These are phyloP conservation scores for Holotrichia oblita DNA, from an alignment of 1,140 invertebrate genomes.

Conservation along the genomic window DNA sequence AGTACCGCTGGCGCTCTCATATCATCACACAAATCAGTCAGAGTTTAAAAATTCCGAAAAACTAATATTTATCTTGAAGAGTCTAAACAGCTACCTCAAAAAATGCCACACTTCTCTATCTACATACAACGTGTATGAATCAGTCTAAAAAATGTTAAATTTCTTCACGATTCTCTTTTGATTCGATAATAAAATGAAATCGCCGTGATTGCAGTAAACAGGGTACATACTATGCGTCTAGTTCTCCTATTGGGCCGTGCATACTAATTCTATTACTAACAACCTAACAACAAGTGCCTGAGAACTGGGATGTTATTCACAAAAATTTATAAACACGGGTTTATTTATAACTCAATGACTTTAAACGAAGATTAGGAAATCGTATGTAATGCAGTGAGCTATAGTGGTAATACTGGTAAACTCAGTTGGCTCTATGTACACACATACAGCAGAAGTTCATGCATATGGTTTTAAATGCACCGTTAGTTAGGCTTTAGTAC, in stretches of 20 bases:
- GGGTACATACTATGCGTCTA: background rate
- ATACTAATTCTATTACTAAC: background rate
- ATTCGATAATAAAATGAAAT: background rate
- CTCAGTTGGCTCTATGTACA: background rate
- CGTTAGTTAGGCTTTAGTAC: background rate
- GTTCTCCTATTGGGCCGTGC: background rate
- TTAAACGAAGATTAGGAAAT: slow-evolving; percentile 6
- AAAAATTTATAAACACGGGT: background rate
- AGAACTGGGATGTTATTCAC: slow-evolving; percentile 12
- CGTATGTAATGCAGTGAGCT: background rate
- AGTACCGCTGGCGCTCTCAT: background rate
- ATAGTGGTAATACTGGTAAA: too few species aligned
- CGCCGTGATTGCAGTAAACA: background rate
- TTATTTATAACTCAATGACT: background rate
- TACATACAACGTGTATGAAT: background rate
- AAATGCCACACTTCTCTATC: background rate
- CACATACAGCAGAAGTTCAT: background rate
- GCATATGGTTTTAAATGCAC: background rate
- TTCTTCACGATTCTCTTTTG: background rate
- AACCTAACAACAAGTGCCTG: background rate
- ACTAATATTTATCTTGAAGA: background rate
- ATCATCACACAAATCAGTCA: background rate
- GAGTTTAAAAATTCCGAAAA: background rate
- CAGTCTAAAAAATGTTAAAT: background rate
- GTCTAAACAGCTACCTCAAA: background rate